Evolutionary conservation across 2,797 vertebrate genomes (phyloP), one percentile per base, ranked within the genome.

Genomic region (Sphaeramia orbicularis): DNA sequence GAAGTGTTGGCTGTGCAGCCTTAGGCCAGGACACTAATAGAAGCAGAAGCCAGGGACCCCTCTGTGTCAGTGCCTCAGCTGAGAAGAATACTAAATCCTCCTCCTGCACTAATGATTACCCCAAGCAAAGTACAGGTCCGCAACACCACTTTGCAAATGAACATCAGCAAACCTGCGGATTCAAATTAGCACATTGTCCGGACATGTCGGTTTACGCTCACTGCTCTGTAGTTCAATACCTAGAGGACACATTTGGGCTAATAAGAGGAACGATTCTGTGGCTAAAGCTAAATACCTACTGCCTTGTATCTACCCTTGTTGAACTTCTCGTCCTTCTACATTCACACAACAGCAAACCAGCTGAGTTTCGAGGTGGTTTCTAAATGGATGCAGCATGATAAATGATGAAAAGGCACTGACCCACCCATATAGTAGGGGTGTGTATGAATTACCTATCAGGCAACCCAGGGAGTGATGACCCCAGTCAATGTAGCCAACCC

Each of bases 101-200:
- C 74, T 81, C 85, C 76, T 37, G 70, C 76, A 81, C 81, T 93
- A 92, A 92, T 91, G 83, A 90, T 90, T 70, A 85, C 84, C 86
- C 78, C 75, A 50, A 85, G 92, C 85, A 84, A 85, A 76, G 81
- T 71, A 78, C 77, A 60, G 55, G 77, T 74, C 75, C 51, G 58
- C 76, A 80, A 66, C 86, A 65, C 58, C 78, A 62, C 61, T 84
- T 78, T 71, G 81, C 86, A 86, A 89, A 87, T 80, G 83, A 80
- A 81, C 76, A 85, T 80, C 76, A 75, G 77, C 73, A 87, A 85
- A 81, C 57, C 66, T 70, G 76, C 79, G 79, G 54, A 83, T 84
- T 88, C 65, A 83, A 83, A 91, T 90, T 77, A 88, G 85, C 71
- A 76, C 77, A 48, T 50, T 65, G 81, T 81, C 71, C 27, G 18